Conservation (phyloP, 2,113 vertebrate species). For the Pseudopodoces humilis region DNA sequence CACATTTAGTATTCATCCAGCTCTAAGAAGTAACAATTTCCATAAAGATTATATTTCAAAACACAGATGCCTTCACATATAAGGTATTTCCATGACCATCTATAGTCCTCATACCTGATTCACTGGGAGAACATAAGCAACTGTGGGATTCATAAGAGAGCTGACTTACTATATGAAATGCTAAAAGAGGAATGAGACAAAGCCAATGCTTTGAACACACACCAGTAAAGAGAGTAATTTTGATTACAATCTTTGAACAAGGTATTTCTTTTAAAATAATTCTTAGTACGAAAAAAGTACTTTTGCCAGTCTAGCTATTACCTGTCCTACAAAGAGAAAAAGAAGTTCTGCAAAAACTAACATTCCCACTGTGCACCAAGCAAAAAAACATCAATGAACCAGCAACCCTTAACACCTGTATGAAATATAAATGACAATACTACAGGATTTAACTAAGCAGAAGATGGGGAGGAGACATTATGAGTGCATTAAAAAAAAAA, state of each 20-base stretch:
- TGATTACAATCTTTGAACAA: neutral
- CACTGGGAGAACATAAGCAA: neutral
- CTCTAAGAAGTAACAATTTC: neutral
- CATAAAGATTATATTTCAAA: neutral
- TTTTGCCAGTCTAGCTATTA: neutral
- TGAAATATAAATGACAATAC: neutral
- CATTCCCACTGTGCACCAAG: neutral
- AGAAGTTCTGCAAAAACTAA: neutral
- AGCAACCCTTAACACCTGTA: neutral
- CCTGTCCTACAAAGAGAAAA: neutral
- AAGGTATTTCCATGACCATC: neutral
- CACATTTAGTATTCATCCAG: neutral
- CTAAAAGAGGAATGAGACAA: neutral
- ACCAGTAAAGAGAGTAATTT: neutral
- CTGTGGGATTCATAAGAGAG: neutral
- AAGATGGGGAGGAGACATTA: neutral
- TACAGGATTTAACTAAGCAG: neutral
- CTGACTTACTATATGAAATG: neutral
- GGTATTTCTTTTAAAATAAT: neutral
- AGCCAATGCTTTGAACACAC: neutral
- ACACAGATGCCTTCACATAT: neutral
- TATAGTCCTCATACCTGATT: neutral
- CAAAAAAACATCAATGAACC: neutral
- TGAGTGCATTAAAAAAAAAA: neutral
- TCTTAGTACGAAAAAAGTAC: neutral